Evolutionary conservation across 2,888 invertebrate genomes (phyloP).

Genomic region (Tridacna crocea): DNA sequence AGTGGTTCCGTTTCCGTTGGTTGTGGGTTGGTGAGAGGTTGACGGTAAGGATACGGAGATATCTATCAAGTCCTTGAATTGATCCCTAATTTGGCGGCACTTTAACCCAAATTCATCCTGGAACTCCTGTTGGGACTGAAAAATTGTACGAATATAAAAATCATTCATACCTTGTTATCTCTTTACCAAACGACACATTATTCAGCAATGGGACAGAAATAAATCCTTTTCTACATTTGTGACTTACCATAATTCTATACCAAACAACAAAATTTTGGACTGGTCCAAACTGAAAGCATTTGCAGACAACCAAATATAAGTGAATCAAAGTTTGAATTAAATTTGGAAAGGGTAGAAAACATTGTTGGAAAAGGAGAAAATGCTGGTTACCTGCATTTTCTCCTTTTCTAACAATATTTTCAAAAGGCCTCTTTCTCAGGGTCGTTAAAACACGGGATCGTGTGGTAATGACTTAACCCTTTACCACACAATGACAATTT

Average conservation of each 20-base stretch:
- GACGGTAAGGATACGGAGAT: conserved; percentile 35
- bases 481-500: too few relatives aligned
- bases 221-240: background rate
- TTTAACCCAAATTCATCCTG: conserved; percentile 70
- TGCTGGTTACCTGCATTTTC: too few relatives aligned
- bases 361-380: too few relatives aligned
- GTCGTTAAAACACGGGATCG: too few relatives aligned
- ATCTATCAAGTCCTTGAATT: conserved; percentile 64
- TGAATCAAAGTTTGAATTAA: too few relatives aligned
- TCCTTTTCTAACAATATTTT: too few relatives aligned
- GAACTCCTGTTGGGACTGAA: conserved; percentile 65
- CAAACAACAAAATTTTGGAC: too few relatives aligned
- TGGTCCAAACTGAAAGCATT: too few relatives aligned
- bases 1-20: conserved; percentile 35
- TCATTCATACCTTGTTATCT: background rate
- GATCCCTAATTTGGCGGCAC: conserved; percentile 66
- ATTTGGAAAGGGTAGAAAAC: too few relatives aligned
- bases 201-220: background rate
- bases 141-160: background rate
- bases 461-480: too few relatives aligned
- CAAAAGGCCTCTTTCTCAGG: too few relatives aligned
- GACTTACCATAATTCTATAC: background rate
- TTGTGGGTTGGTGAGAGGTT: conserved; percentile 21
- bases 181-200: background rate
- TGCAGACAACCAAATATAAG: too few relatives aligned